A percentile compares a stretch with the other conserved stretches of the same genome.
Evolutionary conservation across 2,888 invertebrate genomes (phyloP).

Genomic region (Lochmaea crataegi): DNA sequence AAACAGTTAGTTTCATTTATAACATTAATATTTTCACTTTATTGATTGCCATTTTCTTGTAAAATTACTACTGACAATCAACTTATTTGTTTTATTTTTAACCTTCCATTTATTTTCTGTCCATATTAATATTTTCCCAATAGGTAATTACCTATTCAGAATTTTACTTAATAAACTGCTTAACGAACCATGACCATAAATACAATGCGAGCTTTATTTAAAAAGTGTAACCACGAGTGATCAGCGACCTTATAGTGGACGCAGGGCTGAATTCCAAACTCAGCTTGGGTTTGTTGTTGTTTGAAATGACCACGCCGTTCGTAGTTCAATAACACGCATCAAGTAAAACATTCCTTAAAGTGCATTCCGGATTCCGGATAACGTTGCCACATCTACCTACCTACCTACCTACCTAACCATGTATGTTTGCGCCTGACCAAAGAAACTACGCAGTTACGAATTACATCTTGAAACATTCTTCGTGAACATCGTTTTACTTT

Average conservation of each 20-base stretch:
- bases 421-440: background rate
- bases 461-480: background rate
- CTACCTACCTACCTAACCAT: background rate
- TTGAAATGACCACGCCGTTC: constrained; percentile 36
- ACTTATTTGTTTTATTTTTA: too few species aligned
- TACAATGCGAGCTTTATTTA: background rate
- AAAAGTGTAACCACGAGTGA: constrained; percentile 25
- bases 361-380: constrained; percentile 36
- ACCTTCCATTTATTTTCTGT: too few species aligned
- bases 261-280: constrained; percentile 32
- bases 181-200: background rate
- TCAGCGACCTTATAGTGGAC: constrained; percentile 19
- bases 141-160: too few species aligned
- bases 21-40: too few species aligned
- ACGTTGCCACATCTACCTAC: constrained; percentile 31
- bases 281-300: constrained; percentile 40
- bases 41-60: too few species aligned
- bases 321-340: constrained; percentile 46
- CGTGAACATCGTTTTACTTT: too few species aligned
- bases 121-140: too few species aligned
- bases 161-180: background rate
- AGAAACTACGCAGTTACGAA: constrained; percentile 13
- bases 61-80: too few species aligned
- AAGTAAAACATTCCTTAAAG: constrained; percentile 41
- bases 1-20: too few species aligned